Evolutionary conservation across 2,797 vertebrate genomes (phyloP).

Genomic region (Hoplostethus mediterraneus): DNA sequence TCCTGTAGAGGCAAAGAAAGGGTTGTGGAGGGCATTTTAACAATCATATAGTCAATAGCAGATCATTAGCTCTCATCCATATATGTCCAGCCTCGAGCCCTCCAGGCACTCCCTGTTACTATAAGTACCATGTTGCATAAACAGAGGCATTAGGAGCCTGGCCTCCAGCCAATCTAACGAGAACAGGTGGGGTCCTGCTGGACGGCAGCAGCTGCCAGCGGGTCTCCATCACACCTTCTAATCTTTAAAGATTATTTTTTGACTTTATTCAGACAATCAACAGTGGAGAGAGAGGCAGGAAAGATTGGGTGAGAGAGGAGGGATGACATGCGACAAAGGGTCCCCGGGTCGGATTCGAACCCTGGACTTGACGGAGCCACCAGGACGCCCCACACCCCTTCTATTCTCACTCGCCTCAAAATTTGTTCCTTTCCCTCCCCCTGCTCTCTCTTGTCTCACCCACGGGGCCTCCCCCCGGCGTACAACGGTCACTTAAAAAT

Average conservation of each 20-base stretch:
- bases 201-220: conserved; percentile 71
- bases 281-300: no score
- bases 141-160: conserved; percentile 61
- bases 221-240: conserved; percentile 46
- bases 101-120: conserved; percentile 44
- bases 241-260: no score
- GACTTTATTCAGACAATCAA: no score
- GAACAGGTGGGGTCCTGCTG: conserved; percentile 56
- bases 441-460: conserved; percentile 21
- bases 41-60: conserved; percentile 71
- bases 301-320: no score
- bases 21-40: conserved; percentile 66
- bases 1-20: conserved; percentile 54
- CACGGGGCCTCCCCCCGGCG: conserved; percentile 16
- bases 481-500: conserved; percentile 9
- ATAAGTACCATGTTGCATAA: conserved; percentile 65
- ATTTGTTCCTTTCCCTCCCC: conserved; percentile 29
- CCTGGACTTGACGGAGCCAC: no score
- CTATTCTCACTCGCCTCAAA: conserved; percentile 46
- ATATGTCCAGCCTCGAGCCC: conserved; percentile 39
- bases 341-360: no score
- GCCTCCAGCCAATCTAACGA: conserved; percentile 57
- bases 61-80: conserved; percentile 54
- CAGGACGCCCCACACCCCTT: conserved; percentile 7
- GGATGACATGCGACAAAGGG: no score